These are phyloP conservation scores for Drosophila parthenogenetica DNA, from an alignment of 2,888 invertebrate species.

Conservation along the genomic window DNA sequence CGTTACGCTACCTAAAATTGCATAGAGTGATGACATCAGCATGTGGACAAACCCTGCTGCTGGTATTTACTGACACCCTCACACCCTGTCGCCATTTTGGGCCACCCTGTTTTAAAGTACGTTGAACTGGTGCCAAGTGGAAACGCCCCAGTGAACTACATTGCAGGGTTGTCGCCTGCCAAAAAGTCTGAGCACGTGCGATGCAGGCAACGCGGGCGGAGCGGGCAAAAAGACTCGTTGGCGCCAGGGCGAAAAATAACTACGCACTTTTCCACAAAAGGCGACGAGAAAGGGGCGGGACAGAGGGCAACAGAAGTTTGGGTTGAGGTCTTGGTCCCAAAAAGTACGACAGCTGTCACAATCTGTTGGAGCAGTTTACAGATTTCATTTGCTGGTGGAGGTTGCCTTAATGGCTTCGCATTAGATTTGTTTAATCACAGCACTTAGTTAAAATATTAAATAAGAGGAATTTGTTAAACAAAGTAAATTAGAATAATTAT, in stretches of 20 bases:
- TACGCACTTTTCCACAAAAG: conserved; percentile 46
- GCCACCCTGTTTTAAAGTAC: conserved; percentile 59
- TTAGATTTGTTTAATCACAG: background rate
- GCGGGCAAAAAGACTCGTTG: conserved; percentile 43
- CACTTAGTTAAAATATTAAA: background rate
- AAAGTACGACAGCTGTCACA: conserved; percentile 54
- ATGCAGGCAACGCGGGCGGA: conserved; percentile 2
- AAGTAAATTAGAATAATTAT: background rate
- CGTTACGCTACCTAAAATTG: conserved; percentile 24
- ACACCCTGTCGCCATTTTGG: background rate
- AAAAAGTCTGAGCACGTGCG: conserved; percentile 70
- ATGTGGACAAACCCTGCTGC: conserved; percentile 20
- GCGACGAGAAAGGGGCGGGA: too few species aligned
- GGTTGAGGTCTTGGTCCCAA: conserved; percentile 20
- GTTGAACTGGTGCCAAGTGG: conserved; percentile 77
- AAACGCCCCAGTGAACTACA: conserved; percentile 76
- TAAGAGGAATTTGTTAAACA: background rate
- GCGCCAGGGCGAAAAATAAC: conserved; percentile 58
- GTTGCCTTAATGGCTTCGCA: background rate
- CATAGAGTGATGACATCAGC: conserved; percentile 69
- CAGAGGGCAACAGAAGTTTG: background rate
- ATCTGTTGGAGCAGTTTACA: conserved; percentile 46
- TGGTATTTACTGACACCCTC: conserved; percentile 3
- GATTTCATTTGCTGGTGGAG: conserved; percentile 24
- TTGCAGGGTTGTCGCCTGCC: conserved; percentile 60